A percentile compares a stretch with the other conserved stretches of the same genome.
These are phyloP conservation scores for Physocephala rufipes DNA, from an alignment of 2,888 invertebrate species.

Conservation along the genomic window DNA sequence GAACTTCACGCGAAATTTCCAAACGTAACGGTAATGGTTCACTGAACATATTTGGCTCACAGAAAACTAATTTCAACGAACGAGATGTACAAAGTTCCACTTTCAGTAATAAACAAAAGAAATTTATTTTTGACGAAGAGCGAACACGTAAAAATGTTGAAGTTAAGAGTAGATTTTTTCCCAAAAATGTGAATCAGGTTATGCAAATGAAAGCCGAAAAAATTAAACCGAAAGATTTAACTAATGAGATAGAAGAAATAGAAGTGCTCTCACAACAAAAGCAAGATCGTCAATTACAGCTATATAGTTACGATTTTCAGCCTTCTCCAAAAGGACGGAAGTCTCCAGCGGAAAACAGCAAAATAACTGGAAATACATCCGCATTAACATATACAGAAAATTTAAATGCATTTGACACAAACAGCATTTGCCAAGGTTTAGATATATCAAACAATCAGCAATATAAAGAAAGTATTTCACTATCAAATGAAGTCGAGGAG, in stretches of 20 bases:
- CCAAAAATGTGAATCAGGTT: constrained; percentile 48
- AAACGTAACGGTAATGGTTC: constrained; percentile 52
- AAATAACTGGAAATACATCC: no score
- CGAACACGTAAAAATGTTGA: constrained; percentile 63
- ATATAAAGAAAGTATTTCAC: no score
- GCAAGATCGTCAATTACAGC: constrained; percentile 35
- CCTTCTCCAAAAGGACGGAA: constrained; percentile 36
- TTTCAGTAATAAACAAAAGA: constrained; percentile 42
- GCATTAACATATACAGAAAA: no score
- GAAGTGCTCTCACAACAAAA: constrained; percentile 43
- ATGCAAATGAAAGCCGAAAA: constrained; percentile 18
- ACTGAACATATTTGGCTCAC: constrained; percentile 55
- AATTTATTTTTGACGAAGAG: constrained; percentile 28
- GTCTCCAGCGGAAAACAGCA: not conserved
- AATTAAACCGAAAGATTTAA: constrained; percentile 40
- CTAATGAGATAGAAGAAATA: constrained; percentile 47
- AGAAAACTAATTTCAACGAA: constrained; percentile 43
- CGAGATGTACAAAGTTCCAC: constrained; percentile 9
- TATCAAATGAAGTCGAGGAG: no score
- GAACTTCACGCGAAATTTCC: constrained; percentile 45
- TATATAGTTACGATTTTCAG: constrained; percentile 44
- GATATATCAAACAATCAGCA: no score
- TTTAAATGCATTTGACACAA: no score
- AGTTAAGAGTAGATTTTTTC: constrained; percentile 73
- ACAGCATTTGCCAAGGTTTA: no score